Percentiles rank a stretch among this genome's conserved stretches.
phyloP scores from a whole-genome alignment of 2,888 invertebrate species.

The Cephus rjabovi region DNA sequence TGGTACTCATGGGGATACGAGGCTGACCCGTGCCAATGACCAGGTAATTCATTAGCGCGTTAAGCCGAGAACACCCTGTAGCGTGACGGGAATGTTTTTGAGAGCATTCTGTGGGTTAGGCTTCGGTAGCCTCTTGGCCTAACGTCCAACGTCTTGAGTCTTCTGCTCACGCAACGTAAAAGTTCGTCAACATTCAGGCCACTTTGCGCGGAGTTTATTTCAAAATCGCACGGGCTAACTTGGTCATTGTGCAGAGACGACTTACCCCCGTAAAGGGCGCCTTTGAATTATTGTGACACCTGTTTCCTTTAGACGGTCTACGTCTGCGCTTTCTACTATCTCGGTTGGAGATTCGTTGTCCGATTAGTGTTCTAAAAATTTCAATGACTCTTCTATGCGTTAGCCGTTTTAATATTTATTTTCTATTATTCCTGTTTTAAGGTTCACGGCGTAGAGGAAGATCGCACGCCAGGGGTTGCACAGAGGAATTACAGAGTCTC shows the following conservation, averaged over 20 bases:
- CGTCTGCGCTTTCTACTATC: background rate
- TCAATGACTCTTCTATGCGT: background rate
- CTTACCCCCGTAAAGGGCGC: background rate
- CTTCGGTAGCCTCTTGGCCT: conserved; percentile 1
- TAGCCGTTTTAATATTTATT: background rate
- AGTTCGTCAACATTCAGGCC: background rate
- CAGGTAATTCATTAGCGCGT: conserved; percentile 60
- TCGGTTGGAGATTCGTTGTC: background rate
- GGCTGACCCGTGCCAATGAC: conserved; percentile 50
- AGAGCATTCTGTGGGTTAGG: conserved; percentile 23
- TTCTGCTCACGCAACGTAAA: background rate
- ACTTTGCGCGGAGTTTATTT: background rate
- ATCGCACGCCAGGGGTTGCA: conserved; percentile 58
- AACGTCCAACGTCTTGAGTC: background rate
- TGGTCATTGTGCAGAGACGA: background rate
- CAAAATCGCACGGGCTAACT: background rate
- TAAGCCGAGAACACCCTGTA: conserved; percentile 38
- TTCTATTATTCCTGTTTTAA: conserved; percentile 23
- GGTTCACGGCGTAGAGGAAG: conserved; percentile 60
- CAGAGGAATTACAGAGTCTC: conserved; percentile 56
- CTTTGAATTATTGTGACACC: background rate
- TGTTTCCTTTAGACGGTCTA: background rate
- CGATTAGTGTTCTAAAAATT: background rate
- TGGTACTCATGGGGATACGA: background rate
- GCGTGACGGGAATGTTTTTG: conserved; percentile 33